Base-by-base conservation (phyloP, 1,140 invertebrate genomes). In the Anagrus nilaparvatae region DNA sequence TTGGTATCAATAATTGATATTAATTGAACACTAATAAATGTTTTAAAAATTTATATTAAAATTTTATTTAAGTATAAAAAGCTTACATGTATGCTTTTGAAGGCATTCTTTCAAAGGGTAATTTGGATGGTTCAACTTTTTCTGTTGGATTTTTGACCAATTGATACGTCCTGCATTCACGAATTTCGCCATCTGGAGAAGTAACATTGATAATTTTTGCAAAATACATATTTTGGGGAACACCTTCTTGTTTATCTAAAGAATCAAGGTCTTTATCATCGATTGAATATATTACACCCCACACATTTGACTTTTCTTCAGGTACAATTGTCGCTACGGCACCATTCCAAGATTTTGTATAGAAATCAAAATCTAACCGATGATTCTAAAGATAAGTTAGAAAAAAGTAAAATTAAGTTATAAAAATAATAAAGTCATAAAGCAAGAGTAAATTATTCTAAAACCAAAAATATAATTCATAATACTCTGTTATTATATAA, bases 221-320 rank as follows among this genome's bases (percentile, higher is more conserved):
- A 55, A 73, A 71, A 55, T 87, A 88, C 44, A 81, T 70, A 30
- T 77, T 74, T 14, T 73, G 58, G 20, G 72, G 62, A 3, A 86
- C 83, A 37, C 79, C 79, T 75, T 87, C 84, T 69, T 88, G 84
- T 43, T 59, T 65, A 55, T 89, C 84, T 33, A 90, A 66, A 53
- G 69, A 61, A 5, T 60, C 48, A 53, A 80, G 65, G 53, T 89
- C 74, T 25, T 61, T 57, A 14, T 70, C 65, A 48, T 78, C 60
- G 36, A 90, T 60, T 65, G 80, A 73, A 84, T 85, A 91, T 30
- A 91, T 58, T 24, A 80, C 78, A 28, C 86, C 86, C 79, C 82
- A 89, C 2, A 87, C 75, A 49, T 72, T 49, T n/a, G 60, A 53
- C 16, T 69, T 59, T 18, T 65, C 34, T 24, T 67, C 70, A n/a